Percentiles rank a stretch among this genome's conserved stretches.
Evolutionary conservation across 2,113 vertebrate species (phyloP).

Genomic region (Etia nguti): DNA sequence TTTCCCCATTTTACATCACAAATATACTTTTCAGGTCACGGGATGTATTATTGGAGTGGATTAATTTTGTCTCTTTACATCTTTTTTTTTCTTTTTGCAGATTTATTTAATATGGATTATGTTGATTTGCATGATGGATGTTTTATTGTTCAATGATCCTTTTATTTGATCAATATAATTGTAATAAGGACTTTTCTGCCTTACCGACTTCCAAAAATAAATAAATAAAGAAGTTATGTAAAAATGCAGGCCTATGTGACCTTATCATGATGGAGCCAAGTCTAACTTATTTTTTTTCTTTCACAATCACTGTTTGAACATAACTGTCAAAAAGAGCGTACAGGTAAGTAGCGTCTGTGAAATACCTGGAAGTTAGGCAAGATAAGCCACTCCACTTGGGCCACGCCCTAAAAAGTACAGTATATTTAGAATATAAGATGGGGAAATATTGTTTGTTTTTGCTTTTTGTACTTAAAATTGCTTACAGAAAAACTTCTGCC

Average conservation of each 20-base stretch:
- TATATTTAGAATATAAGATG: fast-evolving
- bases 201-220: not conserved
- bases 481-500: not conserved
- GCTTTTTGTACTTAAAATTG: not conserved
- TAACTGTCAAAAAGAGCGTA: fast-evolving
- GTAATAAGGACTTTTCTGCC: not conserved
- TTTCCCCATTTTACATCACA: not conserved
- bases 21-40: not conserved
- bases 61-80: fast-evolving
- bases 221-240: fast-evolving
- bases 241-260: not conserved
- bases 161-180: not conserved
- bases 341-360: not conserved
- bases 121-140: not conserved
- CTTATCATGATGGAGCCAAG: not conserved
- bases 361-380: not conserved
- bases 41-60: not conserved
- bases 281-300: not conserved
- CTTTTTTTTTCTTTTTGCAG: not conserved
- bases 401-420: not conserved
- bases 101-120: not conserved
- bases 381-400: not conserved
- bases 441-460: not conserved
- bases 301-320: not conserved
- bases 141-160: not conserved